Evolutionary conservation across 64 coral and sea anemone genomes (phyloP).

Genomic region (Stylophora pistillata): DNA sequence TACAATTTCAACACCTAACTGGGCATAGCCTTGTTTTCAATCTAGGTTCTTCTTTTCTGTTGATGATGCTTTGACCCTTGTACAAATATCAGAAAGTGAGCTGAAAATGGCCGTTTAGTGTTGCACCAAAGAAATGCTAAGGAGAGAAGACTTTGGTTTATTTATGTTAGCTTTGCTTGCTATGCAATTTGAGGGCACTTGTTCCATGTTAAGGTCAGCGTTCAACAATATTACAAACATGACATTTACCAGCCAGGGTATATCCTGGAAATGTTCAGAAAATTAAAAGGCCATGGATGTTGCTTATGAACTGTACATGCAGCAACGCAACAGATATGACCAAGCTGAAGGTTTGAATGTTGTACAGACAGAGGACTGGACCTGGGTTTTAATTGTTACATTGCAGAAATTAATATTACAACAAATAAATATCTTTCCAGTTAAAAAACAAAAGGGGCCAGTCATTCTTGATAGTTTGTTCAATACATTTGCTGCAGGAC

Average conservation of each 20-base stretch:
- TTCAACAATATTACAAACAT: not conserved
- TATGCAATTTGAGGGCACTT: not conserved
- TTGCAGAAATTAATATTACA: not conserved
- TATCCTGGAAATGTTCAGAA: not conserved
- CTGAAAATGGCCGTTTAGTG: no score
- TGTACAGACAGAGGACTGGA: not conserved
- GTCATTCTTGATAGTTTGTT: no score
- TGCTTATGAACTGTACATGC: not conserved
- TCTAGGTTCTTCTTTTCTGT: not conserved
- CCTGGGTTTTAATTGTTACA: constrained; percentile 7
- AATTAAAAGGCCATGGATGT: not conserved
- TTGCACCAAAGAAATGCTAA: no score
- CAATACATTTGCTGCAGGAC: no score
- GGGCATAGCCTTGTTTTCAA: constrained; percentile 53
- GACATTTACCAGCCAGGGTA: not conserved
- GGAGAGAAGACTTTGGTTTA: not conserved
- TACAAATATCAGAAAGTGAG: no score
- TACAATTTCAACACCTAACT: constrained; percentile 85
- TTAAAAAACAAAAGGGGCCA: not conserved
- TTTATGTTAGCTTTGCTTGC: not conserved
- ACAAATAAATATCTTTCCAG: not conserved
- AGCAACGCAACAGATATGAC: not conserved
- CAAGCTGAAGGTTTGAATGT: not conserved
- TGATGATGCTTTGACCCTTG: not conserved
- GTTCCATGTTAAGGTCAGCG: not conserved